phyloP scores from a whole-genome alignment of 1,140 invertebrate species.

The Aphis craccivora region DNA sequence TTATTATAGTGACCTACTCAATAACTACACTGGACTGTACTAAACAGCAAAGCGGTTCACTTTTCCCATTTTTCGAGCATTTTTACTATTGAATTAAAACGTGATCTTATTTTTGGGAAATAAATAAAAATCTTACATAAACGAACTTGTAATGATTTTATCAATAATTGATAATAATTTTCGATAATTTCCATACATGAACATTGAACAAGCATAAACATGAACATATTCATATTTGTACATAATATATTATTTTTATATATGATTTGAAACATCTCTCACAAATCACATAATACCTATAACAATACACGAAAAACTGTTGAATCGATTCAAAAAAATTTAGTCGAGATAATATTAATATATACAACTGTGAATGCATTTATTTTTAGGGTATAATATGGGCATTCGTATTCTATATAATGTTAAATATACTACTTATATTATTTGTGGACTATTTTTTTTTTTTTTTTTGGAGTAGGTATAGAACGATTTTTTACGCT shows the following conservation, averaged over 20 bases:
- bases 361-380: neutral
- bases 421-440: too few relatives aligned
- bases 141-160: neutral
- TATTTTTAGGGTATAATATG: neutral
- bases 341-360: neutral
- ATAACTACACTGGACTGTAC: too few relatives aligned
- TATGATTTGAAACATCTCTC: neutral
- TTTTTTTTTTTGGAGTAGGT: neutral
- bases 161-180: too few relatives aligned
- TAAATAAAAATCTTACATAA: neutral
- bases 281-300: neutral
- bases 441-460: neutral
- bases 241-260: too few relatives aligned
- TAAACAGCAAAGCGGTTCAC: too few relatives aligned
- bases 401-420: too few relatives aligned
- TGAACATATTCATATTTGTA: too few relatives aligned
- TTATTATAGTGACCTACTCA: too few relatives aligned
- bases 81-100: too few relatives aligned
- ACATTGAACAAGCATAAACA: too few relatives aligned
- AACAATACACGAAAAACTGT: neutral
- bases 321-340: neutral
- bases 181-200: neutral
- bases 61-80: too few relatives aligned
- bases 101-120: too few relatives aligned
- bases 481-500: slow-evolving; percentile 31